Conservation (phyloP, 2,888 invertebrate genomes). For the Eristalis intricaria region DNA sequence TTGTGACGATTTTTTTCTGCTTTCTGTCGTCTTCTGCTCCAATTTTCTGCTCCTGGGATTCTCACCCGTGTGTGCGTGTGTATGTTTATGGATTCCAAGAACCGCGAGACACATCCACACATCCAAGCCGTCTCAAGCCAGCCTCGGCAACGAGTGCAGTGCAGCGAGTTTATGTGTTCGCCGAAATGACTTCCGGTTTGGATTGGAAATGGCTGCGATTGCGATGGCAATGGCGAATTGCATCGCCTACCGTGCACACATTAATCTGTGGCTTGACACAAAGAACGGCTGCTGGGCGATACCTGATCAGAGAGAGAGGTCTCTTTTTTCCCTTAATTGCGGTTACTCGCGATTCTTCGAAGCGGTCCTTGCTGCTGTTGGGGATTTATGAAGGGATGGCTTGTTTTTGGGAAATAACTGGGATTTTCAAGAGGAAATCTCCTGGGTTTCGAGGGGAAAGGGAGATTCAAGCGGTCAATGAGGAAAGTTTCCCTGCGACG, state of each 20-base stretch:
- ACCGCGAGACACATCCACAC: constrained; percentile 7
- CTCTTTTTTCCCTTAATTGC: not conserved
- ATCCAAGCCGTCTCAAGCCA: not conserved
- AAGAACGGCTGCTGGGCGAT: not conserved
- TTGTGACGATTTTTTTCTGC: constrained; percentile 13
- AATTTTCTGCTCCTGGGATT: constrained; percentile 63
- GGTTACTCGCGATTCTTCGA: not conserved
- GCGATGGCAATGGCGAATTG: not conserved
- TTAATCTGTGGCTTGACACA: not conserved
- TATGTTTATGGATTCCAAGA: constrained; percentile 42
- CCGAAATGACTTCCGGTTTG: not conserved
- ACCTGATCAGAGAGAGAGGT: not conserved
- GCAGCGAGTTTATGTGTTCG: not conserved
- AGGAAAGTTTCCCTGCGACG: no score
- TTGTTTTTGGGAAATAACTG: not conserved
- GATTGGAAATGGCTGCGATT: not conserved
- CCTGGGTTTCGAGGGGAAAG: not conserved
- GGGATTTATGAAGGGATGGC: not conserved
- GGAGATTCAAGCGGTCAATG: not conserved
- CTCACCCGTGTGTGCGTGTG: constrained; percentile 6
- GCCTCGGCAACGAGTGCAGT: not conserved
- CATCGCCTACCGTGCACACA: not conserved
- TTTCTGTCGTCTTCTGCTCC: constrained; percentile 32
- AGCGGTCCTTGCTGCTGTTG: not conserved
- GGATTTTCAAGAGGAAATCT: not conserved